Conservation (phyloP, 2,888 invertebrate genomes). For the Macrosoma leucophasiata region DNA sequence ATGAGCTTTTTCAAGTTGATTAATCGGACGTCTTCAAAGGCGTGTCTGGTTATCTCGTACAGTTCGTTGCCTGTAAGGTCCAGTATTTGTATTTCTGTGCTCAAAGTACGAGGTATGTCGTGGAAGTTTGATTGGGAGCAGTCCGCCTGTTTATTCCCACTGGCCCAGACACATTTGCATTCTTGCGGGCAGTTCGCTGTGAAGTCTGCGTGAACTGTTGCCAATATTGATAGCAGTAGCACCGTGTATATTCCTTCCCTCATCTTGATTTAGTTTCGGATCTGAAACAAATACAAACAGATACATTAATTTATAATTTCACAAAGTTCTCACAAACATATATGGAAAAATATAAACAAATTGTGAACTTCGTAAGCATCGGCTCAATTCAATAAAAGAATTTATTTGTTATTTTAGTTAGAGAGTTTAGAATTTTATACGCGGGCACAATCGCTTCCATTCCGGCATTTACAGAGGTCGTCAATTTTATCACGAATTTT, state of each 20-base stretch:
- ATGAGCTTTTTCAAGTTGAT: constrained; percentile 88
- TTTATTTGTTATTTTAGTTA: too few relatives aligned
- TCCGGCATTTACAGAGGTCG: too few relatives aligned
- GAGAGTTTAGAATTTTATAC: too few relatives aligned
- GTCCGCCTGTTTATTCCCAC: constrained; percentile 89
- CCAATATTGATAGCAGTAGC: constrained; percentile 39
- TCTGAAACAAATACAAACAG: constrained; percentile 71
- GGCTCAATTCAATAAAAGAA: too few relatives aligned
- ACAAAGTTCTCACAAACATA: too few relatives aligned
- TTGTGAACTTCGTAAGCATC: constrained; percentile 7
- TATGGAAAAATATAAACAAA: constrained; percentile 24
- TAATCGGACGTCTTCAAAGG: constrained; percentile 81
- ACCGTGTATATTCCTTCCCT: constrained; percentile 38
- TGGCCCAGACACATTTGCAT: constrained; percentile 91
- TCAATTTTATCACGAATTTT: too few relatives aligned
- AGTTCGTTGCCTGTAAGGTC: constrained; percentile 84
- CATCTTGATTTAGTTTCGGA: constrained; percentile 41
- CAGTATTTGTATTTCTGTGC: constrained; percentile 81
- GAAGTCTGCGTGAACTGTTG: constrained; percentile 62
- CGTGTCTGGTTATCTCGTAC: constrained; percentile 78
- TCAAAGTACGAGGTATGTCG: constrained; percentile 82
- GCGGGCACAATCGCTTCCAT: too few relatives aligned
- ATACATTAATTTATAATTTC: too few relatives aligned
- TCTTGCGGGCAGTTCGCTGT: constrained; percentile 77
- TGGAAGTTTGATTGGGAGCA: constrained; percentile 81